Evolutionary conservation across 2,888 invertebrate genomes (phyloP).

Genomic region (Lydus trimaculatus): DNA sequence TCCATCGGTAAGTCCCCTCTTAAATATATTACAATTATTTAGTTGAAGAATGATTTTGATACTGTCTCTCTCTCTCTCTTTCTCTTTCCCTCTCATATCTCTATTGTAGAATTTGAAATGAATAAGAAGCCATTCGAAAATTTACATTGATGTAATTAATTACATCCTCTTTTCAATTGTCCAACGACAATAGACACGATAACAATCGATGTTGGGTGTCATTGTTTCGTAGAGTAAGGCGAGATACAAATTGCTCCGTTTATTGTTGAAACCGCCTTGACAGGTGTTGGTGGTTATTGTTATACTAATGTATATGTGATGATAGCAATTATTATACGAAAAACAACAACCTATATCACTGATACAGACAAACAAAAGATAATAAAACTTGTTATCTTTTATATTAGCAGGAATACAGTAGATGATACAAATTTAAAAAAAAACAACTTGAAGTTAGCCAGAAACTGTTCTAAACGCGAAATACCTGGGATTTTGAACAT

Average conservation of each 20-base stretch:
- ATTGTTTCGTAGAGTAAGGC: constrained; percentile 37
- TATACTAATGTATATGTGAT: background rate
- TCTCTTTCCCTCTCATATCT: background rate
- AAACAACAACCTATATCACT: no score
- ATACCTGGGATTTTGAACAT: no score
- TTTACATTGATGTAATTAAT: constrained; percentile 45
- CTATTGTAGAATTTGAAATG: constrained; percentile 10
- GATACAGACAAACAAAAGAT: no score
- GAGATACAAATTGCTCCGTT: constrained; percentile 44
- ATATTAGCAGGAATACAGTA: no score
- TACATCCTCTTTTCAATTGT: constrained; percentile 45
- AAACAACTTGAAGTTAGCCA: no score
- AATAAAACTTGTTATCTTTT: no score
- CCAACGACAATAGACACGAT: constrained; percentile 43
- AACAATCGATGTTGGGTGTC: constrained; percentile 43
- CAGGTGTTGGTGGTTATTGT: constrained; percentile 19
- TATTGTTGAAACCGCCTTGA: constrained; percentile 27
- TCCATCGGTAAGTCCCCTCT: no score
- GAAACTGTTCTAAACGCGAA: no score
- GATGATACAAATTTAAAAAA: no score
- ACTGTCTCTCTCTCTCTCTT: no score
- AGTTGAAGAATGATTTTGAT: no score
- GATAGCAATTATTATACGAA: background rate
- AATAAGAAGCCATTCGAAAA: constrained; percentile 30
- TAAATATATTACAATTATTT: no score